These are phyloP conservation scores for Heptranchias perlo DNA, from an alignment of 2,113 vertebrate genomes.

Conservation along the genomic window DNA sequence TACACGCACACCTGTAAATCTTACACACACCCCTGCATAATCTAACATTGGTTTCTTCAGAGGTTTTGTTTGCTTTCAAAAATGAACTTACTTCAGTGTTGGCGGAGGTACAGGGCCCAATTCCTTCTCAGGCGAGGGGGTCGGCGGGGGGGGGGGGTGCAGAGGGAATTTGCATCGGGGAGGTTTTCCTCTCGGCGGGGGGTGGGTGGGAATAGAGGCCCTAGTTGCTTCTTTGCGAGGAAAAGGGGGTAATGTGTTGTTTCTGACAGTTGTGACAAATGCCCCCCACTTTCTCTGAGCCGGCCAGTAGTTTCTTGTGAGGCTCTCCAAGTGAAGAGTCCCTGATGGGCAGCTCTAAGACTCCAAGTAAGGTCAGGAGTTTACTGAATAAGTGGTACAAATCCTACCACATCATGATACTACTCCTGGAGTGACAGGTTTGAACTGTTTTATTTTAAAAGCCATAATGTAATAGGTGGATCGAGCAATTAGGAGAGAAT, in stretches of 20 bases:
- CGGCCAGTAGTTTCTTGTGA: no score
- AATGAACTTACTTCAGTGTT: neutral
- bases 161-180: neutral
- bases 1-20: no score
- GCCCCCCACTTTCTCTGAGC: no score
- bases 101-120: neutral
- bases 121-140: neutral
- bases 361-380: neutral
- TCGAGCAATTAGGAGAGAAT: neutral
- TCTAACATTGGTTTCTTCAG: neutral
- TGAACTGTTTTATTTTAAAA: neutral
- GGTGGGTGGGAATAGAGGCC: no score
- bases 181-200: neutral
- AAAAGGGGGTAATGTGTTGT: neutral
- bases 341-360: neutral
- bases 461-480: neutral
- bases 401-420: neutral
- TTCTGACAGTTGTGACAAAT: neutral
- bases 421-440: neutral
- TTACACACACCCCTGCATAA: no score
- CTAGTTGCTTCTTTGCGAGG: neutral
- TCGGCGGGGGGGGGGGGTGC: no score
- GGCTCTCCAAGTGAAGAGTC: neutral
- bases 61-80: neutral
- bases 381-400: neutral